These are phyloP conservation scores for Drosophila santomea DNA, from an alignment of 1,140 invertebrate genomes.

Conservation along the genomic window DNA sequence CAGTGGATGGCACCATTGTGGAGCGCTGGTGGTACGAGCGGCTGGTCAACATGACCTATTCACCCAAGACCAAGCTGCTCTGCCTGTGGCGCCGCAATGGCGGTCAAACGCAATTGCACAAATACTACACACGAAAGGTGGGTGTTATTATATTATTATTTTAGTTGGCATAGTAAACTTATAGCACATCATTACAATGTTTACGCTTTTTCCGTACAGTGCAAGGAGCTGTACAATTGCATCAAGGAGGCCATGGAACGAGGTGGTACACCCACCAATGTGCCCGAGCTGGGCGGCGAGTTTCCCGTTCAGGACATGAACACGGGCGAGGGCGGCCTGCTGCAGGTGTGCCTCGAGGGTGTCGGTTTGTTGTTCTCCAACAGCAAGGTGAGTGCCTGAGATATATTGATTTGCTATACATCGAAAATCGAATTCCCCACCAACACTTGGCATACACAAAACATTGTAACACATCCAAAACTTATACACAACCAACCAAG, in stretches of 20 bases:
- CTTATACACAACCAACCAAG: constrained; percentile 24
- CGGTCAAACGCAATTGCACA: constrained; percentile 95
- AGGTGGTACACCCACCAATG: constrained; percentile 92
- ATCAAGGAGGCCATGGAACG: constrained; percentile 99
- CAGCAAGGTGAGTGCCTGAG: constrained; percentile 94
- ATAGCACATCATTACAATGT: too few relatives aligned
- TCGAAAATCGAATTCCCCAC: constrained; percentile 5
- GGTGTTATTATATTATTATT: constrained; percentile 13
- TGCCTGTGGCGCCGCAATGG: constrained; percentile 97
- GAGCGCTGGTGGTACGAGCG: constrained; percentile 99
- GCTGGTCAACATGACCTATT: constrained; percentile 99
- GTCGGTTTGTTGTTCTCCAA: constrained; percentile 99
- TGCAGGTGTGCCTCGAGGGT: constrained; percentile 99
- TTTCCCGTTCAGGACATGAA: constrained; percentile 99
- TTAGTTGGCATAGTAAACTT: neutral
- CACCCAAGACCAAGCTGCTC: constrained; percentile 98
- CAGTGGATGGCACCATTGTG: constrained; percentile 93
- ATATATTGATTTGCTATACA: neutral
- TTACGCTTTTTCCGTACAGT: constrained; percentile 86
- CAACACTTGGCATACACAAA: constrained; percentile 36
- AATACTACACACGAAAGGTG: constrained; percentile 99
- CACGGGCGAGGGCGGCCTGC: constrained; percentile 97
- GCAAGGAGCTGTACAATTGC: constrained; percentile 98
- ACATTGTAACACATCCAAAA: constrained; percentile 19
- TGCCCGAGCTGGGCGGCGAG: constrained; percentile 97